Evolutionary conservation across 2,113 vertebrate species (phyloP).

Genomic region (Pagrus major): DNA sequence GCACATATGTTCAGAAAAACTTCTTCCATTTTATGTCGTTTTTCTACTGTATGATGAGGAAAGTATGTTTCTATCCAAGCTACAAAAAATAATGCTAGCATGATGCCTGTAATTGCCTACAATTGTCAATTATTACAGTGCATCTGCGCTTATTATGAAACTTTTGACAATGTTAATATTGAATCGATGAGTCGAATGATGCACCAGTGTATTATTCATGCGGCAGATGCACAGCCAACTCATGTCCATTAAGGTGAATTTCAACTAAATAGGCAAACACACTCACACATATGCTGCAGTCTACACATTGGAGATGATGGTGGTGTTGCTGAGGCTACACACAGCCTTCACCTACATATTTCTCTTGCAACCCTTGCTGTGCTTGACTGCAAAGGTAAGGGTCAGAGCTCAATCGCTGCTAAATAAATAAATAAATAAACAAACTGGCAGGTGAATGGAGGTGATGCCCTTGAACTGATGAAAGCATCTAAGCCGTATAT

Average conservation of each 20-base stretch:
- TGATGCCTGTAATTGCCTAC: slow-evolving; percentile 36
- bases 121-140: slow-evolving; percentile 55
- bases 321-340: not conserved
- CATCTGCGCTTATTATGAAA: slow-evolving; percentile 36
- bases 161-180: slow-evolving; percentile 57
- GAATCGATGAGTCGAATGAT: slow-evolving; percentile 14
- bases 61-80: not conserved
- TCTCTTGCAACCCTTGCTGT: not conserved
- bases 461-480: not conserved
- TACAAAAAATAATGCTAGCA: slow-evolving; percentile 28
- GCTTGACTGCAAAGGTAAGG: not conserved
- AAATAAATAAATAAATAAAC: not conserved
- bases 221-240: slow-evolving; percentile 2
- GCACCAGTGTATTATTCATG: slow-evolving; percentile 23
- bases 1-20: slow-evolving; percentile 1
- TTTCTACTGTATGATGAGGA: slow-evolving; percentile 22
- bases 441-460: not conserved
- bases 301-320: not conserved
- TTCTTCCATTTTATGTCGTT: not conserved
- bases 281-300: not conserved
- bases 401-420: slow-evolving; percentile 19
- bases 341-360: not conserved
- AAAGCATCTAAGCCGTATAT: not conserved
- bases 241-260: slow-evolving; percentile 3
- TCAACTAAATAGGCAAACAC: slow-evolving; percentile 3